phyloP scores from a whole-genome alignment of 1,140 invertebrate genomes.

The Polypedilum pembai region DNA sequence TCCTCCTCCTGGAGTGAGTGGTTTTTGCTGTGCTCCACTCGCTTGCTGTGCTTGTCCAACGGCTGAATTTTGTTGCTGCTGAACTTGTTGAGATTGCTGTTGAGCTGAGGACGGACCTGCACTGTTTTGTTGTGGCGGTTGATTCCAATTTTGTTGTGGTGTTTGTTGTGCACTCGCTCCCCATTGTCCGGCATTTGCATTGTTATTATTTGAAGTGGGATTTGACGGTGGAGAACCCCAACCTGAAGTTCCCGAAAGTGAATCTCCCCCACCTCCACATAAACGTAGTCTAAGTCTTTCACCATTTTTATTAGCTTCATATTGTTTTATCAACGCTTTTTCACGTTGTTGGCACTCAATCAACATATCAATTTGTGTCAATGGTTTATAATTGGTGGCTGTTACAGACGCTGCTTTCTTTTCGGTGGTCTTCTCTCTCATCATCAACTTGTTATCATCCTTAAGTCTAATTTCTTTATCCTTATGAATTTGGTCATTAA shows the following conservation, averaged over 20 bases:
- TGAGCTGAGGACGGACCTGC: not conserved
- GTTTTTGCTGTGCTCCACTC: not conserved
- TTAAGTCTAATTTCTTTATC: conserved; percentile 20
- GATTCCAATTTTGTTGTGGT: conserved; percentile 27
- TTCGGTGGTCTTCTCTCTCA: not conserved
- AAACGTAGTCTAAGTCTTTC: conserved; percentile 48
- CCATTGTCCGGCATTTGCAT: conserved; percentile 29
- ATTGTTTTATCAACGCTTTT: conserved; percentile 1
- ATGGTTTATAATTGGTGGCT: conserved; percentile 8
- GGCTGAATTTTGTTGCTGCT: conserved; percentile 27
- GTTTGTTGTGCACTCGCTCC: conserved; percentile 34
- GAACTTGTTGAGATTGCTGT: not conserved
- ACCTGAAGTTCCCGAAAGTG: conserved; percentile 61
- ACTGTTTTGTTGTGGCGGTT: not conserved
- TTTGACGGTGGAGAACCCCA: conserved; percentile 65
- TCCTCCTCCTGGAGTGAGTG: conserved; percentile 24
- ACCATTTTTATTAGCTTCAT: not conserved
- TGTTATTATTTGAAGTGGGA: not conserved
- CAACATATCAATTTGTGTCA: conserved; percentile 10
- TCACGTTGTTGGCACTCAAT: conserved; percentile 26
- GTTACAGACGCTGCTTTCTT: not conserved
- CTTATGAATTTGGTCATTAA: conserved; percentile 26
- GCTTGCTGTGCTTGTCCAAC: conserved; percentile 13
- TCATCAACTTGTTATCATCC: conserved; percentile 13
- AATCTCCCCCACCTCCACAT: conserved; percentile 69